Evolutionary conservation across 2,888 invertebrate genomes (phyloP).

Genomic region (Rotaria socialis): DNA sequence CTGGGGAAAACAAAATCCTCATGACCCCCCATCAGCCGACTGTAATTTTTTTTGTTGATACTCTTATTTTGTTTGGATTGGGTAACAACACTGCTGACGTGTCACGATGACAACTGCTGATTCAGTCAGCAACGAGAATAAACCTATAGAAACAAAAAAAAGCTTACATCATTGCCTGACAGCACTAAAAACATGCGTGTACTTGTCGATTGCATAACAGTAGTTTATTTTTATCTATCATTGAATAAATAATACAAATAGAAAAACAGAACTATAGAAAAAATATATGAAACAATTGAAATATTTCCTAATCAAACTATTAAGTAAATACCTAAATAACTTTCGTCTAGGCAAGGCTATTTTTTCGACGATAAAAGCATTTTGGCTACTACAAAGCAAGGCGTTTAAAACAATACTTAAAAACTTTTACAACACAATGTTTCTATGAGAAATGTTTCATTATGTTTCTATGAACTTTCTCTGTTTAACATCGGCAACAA

Average conservation of each 20-base stretch:
- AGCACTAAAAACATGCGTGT: background rate
- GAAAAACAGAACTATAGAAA: background rate
- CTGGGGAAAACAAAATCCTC: background rate
- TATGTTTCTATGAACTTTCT: too few relatives aligned
- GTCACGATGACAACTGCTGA: conserved; percentile 28
- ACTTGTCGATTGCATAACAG: background rate
- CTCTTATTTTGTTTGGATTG: background rate
- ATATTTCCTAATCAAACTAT: background rate
- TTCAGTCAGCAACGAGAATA: background rate
- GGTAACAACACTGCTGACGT: conserved; percentile 22
- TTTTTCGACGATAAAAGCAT: too few relatives aligned
- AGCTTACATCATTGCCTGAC: background rate
- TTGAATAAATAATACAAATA: background rate
- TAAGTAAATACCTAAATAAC: too few relatives aligned
- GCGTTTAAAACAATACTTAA: too few relatives aligned
- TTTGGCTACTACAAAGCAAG: too few relatives aligned
- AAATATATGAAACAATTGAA: background rate
- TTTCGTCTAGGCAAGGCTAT: too few relatives aligned
- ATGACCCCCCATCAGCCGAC: background rate
- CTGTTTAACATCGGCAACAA: too few relatives aligned
- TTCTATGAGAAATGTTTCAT: too few relatives aligned
- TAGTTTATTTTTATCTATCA: background rate
- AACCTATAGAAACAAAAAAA: background rate
- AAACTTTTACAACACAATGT: too few relatives aligned
- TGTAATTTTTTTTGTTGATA: background rate